Base-by-base conservation (phyloP, 2,113 vertebrate genomes). In the Apodemus speciosus region DNA sequence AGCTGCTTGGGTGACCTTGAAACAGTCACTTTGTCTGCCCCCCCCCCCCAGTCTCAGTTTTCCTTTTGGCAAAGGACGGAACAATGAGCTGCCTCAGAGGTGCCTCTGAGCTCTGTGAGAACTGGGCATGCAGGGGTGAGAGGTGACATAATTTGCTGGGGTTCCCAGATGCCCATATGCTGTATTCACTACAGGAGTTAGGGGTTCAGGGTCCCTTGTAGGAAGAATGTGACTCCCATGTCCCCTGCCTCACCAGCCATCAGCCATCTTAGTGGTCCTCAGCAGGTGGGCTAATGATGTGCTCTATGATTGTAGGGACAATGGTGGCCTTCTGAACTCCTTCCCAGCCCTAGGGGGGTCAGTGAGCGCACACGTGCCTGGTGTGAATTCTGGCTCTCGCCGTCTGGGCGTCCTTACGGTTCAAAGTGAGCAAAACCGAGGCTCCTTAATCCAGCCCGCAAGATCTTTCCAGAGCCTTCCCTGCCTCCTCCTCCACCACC, bases 131-230 rank as follows among this genome's bases (percentile, higher is more conserved):
- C 8, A 1, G 0, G 7, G 56, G 9, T 35, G 49, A 85, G 72
- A 88, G 62, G 25, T 35, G 56, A 72, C n/a, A 0, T 9, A 2
- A 0, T 0, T 68, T 13, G 9, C 46, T 49, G 7, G 1, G 1
- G 60, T 25, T 51, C 18, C 32, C 43, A 60, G 64, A 75, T 3
- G 32, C 13, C 53, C 53, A 40, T 43, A 51, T 25, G 71, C 32
- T n/a, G 53, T 13, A 62, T 1, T 4, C 21, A 38, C 46, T 60
- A 85, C 1, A 53, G 95, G 72, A 81, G 49, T 10, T 2, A 3
- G 18, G 21, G 73, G 15, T 8, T 13, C 62, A 90, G 32, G 6
- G 43, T 89, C n/a, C n/a, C 16, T 9, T 21, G 3, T 2, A 62
- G 71, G 35, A 53, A 7, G 56, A 83, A 21, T 46, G 43, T 35